These are phyloP conservation scores for Bruchidius siliquastri DNA, from an alignment of 2,888 invertebrate genomes.

Conservation along the genomic window DNA sequence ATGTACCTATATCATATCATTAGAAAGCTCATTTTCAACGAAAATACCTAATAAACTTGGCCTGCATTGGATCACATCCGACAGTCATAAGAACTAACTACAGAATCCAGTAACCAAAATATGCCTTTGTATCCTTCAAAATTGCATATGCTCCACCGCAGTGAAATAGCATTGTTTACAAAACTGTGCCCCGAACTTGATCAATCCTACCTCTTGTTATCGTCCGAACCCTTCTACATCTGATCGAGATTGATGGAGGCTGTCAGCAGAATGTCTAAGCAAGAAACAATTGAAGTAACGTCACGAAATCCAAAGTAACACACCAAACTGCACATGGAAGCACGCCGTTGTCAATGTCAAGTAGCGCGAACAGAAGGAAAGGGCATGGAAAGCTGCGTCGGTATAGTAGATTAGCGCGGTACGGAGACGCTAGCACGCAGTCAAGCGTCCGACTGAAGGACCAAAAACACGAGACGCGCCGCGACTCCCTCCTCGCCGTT, in stretches of 20 bases:
- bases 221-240: background rate
- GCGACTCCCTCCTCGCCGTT: constrained; percentile 22
- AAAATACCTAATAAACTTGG: too few species aligned
- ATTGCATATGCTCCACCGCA: too few species aligned
- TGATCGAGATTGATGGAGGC: background rate
- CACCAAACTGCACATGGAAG: background rate
- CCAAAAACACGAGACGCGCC: constrained; percentile 4
- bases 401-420: background rate
- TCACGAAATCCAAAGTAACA: background rate
- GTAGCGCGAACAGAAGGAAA: background rate
- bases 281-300: background rate
- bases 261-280: background rate
- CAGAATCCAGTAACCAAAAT: too few species aligned
- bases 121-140: too few species aligned
- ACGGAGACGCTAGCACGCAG: constrained; percentile 13
- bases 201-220: background rate
- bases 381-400: background rate
- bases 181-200: background rate
- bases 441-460: constrained; percentile 23
- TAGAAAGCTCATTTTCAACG: too few species aligned
- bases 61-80: too few species aligned
- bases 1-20: too few species aligned
- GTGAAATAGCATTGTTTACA: too few species aligned
- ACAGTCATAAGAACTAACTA: too few species aligned
- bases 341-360: background rate